These are phyloP conservation scores for Pseudanteris insignis DNA, from an alignment of 2,888 invertebrate genomes.

Conservation along the genomic window DNA sequence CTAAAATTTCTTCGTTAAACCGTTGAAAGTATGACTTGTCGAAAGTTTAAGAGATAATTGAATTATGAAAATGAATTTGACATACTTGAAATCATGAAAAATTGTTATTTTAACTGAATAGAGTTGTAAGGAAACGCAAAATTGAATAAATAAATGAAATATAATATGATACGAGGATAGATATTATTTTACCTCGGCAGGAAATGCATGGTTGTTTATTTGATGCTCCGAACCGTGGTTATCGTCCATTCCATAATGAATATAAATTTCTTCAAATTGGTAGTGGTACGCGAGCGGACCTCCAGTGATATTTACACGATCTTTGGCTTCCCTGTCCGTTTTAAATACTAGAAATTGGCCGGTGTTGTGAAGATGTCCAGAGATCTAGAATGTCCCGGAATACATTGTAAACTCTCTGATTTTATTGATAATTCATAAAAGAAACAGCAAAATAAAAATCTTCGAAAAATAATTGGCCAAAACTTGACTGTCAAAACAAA, in stretches of 20 bases:
- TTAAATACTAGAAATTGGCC: constrained; percentile 94
- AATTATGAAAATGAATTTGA: no score
- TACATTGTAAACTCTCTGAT: constrained; percentile 50
- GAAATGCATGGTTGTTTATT: constrained; percentile 94
- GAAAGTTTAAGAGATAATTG: no score
- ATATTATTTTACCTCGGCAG: constrained; percentile 84
- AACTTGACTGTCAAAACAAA: no score
- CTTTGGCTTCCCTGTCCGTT: constrained; percentile 88
- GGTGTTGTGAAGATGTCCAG: constrained; percentile 89
- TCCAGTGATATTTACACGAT: constrained; percentile 93
- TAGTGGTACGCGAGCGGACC: constrained; percentile 96
- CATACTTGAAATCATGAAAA: no score
- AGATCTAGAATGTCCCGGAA: no score
- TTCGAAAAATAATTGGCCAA: not conserved
- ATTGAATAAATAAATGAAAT: not conserved
- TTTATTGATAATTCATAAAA: not conserved
- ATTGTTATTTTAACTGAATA: no score
- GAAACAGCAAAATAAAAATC: not conserved
- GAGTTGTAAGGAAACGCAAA: no score
- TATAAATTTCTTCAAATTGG: constrained; percentile 94
- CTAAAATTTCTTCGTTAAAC: no score
- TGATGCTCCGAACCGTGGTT: constrained; percentile 95
- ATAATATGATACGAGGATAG: not conserved
- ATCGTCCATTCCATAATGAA: constrained; percentile 92
- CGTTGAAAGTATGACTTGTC: no score